Conservation (phyloP, 2,113 vertebrate genomes). For the Cochlearius cochlearius region DNA sequence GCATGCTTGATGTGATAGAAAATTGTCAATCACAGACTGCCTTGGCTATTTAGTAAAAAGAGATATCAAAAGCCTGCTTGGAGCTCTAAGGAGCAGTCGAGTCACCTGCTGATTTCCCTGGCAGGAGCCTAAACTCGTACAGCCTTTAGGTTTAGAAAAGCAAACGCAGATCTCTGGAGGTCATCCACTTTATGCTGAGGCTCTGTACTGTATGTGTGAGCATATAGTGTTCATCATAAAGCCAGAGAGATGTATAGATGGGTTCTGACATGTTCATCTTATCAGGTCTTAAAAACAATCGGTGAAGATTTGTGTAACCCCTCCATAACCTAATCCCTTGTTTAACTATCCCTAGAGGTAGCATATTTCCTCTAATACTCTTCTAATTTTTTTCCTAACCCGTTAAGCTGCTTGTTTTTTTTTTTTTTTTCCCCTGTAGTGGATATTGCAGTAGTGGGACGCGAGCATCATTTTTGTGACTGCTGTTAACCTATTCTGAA, state of each 20-base stretch:
- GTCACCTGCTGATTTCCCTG: constrained; percentile 32
- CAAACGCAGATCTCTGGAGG: not conserved
- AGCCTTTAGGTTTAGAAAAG: constrained; percentile 20
- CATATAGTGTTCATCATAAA: not conserved
- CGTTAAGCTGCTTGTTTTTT: not conserved
- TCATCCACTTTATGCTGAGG: not conserved
- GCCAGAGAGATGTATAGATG: not conserved
- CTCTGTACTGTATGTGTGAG: not conserved
- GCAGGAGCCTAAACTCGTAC: not conserved
- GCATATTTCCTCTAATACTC: not conserved
- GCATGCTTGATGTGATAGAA: not conserved
- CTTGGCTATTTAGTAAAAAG: constrained; percentile 13
- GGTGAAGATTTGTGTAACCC: not conserved
- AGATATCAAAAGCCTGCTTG: constrained; percentile 34
- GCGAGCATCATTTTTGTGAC: not conserved
- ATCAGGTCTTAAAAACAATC: not conserved
- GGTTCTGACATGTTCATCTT: not conserved
- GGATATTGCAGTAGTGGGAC: not conserved
- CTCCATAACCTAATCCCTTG: not conserved
- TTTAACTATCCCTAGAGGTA: not conserved
- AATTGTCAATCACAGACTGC: constrained; percentile 30
- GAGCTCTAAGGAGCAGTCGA: constrained; percentile 39
- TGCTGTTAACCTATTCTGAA: not conserved
- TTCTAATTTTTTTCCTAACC: not conserved
- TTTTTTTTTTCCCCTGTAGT: not conserved